Percentiles rank a stretch among this genome's conserved stretches.
Conservation (phyloP, 1,140 invertebrate genomes). For the Theocolax elegans region DNA sequence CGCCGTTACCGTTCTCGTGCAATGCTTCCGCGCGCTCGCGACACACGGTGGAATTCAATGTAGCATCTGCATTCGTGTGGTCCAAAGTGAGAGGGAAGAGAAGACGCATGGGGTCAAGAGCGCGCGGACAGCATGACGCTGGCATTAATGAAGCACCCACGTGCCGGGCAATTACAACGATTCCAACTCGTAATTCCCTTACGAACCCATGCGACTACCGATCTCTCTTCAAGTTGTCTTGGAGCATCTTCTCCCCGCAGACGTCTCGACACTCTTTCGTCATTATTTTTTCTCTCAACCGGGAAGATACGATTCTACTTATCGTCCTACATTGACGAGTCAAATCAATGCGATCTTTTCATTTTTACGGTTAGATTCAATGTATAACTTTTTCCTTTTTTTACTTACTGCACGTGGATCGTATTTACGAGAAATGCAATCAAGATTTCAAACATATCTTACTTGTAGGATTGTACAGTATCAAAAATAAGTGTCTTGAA, state of each 20-base stretch:
- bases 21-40: neutral
- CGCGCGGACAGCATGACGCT: constrained; percentile 3
- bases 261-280: too few species aligned
- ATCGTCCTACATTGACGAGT: constrained; percentile 9
- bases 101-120: constrained; percentile 23
- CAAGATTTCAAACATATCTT: too few species aligned
- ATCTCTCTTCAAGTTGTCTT: neutral
- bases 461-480: too few species aligned
- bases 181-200: constrained; percentile 23
- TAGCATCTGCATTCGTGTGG: constrained; percentile 17
- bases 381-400: too few species aligned
- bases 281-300: too few species aligned
- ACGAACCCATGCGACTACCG: neutral
- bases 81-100: neutral
- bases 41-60: constrained; percentile 6
- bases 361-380: too few species aligned
- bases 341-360: too few species aligned
- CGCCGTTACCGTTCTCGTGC: neutral
- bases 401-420: too few species aligned
- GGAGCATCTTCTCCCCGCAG: too few species aligned
- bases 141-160: constrained; percentile 51
- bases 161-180: constrained; percentile 41
- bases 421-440: too few species aligned
- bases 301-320: too few species aligned
- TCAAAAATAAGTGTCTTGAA: too few species aligned